Conservation (phyloP, 1,140 invertebrate species). For the Octopus bimaculoides region DNA sequence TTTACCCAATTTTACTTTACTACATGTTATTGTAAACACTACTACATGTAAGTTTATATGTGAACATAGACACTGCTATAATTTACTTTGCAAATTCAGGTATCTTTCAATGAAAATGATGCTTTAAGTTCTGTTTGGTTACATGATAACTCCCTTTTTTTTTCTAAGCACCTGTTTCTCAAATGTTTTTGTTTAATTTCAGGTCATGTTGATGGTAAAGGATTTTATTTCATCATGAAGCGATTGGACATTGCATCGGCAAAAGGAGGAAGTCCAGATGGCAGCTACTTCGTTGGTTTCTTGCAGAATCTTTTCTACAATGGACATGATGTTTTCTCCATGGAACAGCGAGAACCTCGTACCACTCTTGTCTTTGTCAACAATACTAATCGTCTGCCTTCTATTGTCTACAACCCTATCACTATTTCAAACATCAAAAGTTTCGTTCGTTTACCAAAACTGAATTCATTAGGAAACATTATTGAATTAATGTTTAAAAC, state of each 20-base stretch:
- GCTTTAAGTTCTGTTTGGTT: too few species aligned
- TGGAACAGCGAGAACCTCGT: constrained; percentile 12
- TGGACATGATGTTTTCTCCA: constrained; percentile 33
- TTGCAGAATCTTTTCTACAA: constrained; percentile 44
- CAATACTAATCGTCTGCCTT: constrained; percentile 23
- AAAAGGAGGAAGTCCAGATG: constrained; percentile 15
- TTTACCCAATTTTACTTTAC: neutral
- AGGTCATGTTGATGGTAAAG: constrained; percentile 33
- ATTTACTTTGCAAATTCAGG: neutral
- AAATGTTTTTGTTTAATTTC: constrained; percentile 12
- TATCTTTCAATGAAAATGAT: too few species aligned
- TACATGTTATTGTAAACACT: neutral
- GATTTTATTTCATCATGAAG: constrained; percentile 30
- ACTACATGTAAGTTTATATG: too few species aligned
- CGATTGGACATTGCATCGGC: constrained; percentile 30
- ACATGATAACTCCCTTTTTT: too few species aligned
- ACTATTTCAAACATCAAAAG: constrained; percentile 36
- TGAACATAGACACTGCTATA: too few species aligned
- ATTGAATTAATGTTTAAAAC: constrained; percentile 52
- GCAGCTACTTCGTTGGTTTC: constrained; percentile 39
- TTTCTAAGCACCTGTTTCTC: neutral
- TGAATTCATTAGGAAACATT: constrained; percentile 26
- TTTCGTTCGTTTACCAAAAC: constrained; percentile 33
- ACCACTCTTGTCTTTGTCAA: neutral
- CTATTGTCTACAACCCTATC: constrained; percentile 33